These are phyloP conservation scores for Alloscopus bannaensis DNA, from an alignment of 2,888 invertebrate species.

Conservation along the genomic window DNA sequence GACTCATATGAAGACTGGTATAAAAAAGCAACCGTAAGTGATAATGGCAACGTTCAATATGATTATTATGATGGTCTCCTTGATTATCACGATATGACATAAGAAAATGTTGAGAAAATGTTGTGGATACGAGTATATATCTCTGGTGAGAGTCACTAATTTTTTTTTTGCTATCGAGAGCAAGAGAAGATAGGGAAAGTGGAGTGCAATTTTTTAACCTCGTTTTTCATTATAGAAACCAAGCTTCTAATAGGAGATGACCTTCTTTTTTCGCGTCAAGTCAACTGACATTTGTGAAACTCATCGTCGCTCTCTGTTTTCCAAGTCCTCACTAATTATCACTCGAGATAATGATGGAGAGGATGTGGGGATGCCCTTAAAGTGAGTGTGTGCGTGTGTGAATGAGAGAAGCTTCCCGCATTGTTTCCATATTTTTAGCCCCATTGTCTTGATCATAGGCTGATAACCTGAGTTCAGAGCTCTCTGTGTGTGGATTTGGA, in stretches of 20 bases:
- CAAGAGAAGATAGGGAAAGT: no score
- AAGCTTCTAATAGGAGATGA: conserved; percentile 8
- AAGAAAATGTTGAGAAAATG: no score
- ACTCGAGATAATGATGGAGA: conserved; percentile 11
- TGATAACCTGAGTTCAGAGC: no score
- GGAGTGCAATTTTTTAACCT: conserved; percentile 26
- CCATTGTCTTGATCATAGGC: conserved; percentile 17
- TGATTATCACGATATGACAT: conserved; percentile 1
- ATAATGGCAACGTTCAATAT: conserved; percentile 28
- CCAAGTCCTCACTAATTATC: conserved; percentile 36
- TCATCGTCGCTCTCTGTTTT: background rate
- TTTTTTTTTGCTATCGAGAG: no score
- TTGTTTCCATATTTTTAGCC: conserved; percentile 12
- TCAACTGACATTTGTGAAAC: conserved; percentile 35
- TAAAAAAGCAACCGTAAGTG: no score
- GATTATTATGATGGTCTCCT: conserved; percentile 14
- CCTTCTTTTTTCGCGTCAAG: conserved; percentile 13
- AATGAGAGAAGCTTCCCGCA: conserved; percentile 13
- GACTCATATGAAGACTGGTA: no score
- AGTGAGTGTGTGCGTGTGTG: background rate
- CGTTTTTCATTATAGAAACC: conserved; percentile 14
- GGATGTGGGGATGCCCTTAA: conserved; percentile 6
- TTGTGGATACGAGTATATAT: no score
- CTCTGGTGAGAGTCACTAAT: no score
- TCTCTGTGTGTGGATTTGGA: no score